These are phyloP conservation scores for Microctenopoma lineatum DNA, from an alignment of 2,797 vertebrate species.

Conservation along the genomic window DNA sequence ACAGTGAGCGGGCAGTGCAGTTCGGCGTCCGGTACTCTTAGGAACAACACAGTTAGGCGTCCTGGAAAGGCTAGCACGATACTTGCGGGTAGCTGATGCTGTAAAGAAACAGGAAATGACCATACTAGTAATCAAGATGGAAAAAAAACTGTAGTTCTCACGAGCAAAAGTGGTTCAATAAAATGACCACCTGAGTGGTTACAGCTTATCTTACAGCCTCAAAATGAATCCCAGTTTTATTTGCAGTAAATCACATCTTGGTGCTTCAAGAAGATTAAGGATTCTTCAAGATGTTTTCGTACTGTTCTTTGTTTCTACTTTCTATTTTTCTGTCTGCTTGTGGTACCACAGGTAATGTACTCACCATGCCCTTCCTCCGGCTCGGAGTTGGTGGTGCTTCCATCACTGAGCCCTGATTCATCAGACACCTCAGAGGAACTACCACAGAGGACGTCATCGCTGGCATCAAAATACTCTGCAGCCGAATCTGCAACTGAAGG, in stretches of 20 bases:
- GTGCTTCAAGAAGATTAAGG: too few relatives aligned
- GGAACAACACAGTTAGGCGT: constrained; percentile 53
- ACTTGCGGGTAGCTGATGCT: constrained; percentile 80
- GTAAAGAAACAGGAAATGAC: constrained; percentile 2
- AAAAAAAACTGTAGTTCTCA: neutral
- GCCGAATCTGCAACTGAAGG: constrained; percentile 88
- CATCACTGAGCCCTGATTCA: constrained; percentile 89
- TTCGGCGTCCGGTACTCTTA: constrained; percentile 76
- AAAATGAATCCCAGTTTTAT: too few relatives aligned
- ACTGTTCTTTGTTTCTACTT: too few relatives aligned
- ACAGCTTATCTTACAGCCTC: too few relatives aligned
- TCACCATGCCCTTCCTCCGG: constrained; percentile 82
- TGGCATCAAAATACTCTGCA: constrained; percentile 93
- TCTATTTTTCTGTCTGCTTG: too few relatives aligned
- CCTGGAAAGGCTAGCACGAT: constrained; percentile 78
- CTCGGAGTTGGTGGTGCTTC: constrained; percentile 89
- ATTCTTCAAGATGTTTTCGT: too few relatives aligned
- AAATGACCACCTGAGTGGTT: too few relatives aligned
- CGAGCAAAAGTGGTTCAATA: neutral
- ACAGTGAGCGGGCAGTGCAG: constrained; percentile 82
- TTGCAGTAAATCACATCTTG: too few relatives aligned
- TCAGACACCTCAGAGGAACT: constrained; percentile 89
- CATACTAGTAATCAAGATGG: neutral
- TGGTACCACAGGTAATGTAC: too few relatives aligned
- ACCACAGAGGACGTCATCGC: constrained; percentile 86